Evolutionary conservation across 2,113 vertebrate species (phyloP), one percentile per base, ranked within the genome.

Genomic region (Halichoerus grypus): DNA sequence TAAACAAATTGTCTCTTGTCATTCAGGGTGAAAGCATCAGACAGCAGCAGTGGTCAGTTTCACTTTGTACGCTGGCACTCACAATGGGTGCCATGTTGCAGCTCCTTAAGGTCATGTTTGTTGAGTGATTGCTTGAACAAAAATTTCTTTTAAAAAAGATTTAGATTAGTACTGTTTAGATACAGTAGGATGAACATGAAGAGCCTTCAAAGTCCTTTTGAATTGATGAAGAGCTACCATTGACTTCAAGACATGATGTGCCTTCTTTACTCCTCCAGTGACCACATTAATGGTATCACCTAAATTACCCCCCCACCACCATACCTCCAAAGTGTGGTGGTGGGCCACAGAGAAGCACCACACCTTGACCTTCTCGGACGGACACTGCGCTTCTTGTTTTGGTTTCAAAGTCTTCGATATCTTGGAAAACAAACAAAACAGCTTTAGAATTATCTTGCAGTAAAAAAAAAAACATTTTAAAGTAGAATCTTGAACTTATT

Each of bases 301-400:
- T 12, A 16, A 33, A 31, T 26, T 7, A 3, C 0, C 19, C 51
- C 39, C 26, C 46, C 8, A 4, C 33, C 74, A 1, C 3, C 71
- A 0, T 99, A 99, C 99, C 99, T 99, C 99, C 99, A 0, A 99
- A 97, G 97, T 99, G 99, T 6, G 99, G 99, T 0, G 99, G 99
- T 5, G 99, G 98, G 14, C 99, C 99, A 39, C 99, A 99, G 86
- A 99, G 99, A 88, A 99, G 99, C 83, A 99, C 99, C 96, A 99
- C 99, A 10, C 99, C 99, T 98, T 99, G 99, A 81, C 99, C 99
- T 98, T 99, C 99, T 96, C 99, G 98, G 97, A 99, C 99, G 0
- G 98, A 99, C 93, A 99, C 99, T 0, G 98, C 98, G 76, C 98
- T 99, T 94, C 99, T 98, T 0, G 97, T 5, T 97, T 99, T 99